Evolutionary conservation across 1,140 invertebrate species (phyloP), one percentile per base, ranked within the genome.

Genomic region (Neelides sp.): DNA sequence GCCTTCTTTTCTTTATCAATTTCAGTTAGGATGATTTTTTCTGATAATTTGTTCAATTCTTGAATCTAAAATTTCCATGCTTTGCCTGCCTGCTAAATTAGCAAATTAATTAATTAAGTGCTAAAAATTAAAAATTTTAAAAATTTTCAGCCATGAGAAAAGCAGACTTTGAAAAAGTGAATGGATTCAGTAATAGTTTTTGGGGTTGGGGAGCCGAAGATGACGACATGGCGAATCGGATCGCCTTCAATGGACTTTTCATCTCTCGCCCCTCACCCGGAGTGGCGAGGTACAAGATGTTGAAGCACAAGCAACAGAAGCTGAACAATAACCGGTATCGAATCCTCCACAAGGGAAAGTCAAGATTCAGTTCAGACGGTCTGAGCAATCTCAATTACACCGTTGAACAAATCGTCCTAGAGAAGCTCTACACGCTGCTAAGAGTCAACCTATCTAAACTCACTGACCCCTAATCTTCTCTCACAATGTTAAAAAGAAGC

Each of bases 171-270:
- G 71, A 75, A 52, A 70, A 78, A 41, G 78, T 92, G 1, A 93
- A 92, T 65, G 89, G 89, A 1, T 93, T 90, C 71, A 87, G 85
- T 24, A 93, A 93, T 65, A 79, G 80, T 28, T 93, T 85, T 67
- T 92, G 86, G 82, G 88, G 87, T 8, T 91, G 87, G 87, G 88
- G 88, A 26, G 87, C 82, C 19, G 88, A 93, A 68, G 88, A 93
- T 66, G 88, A 92, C 64, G 88, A 93, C 65, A 87, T 92, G 84
- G 80, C 80, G 28, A 85, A 85, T 66, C 76, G 85, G 62, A 78
- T 91, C 58, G 78, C 79, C 57, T 78, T 79, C 61, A 76, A 79
- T 55, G 78, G 80, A 35, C 76, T 85, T 37, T 82, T 85, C 66
- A 85, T 92, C 65, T 81, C 83, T 26, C 74, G 90, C 53, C 92